Conservation (phyloP, 2,113 vertebrate genomes). For the Ictalurus furcatus region DNA sequence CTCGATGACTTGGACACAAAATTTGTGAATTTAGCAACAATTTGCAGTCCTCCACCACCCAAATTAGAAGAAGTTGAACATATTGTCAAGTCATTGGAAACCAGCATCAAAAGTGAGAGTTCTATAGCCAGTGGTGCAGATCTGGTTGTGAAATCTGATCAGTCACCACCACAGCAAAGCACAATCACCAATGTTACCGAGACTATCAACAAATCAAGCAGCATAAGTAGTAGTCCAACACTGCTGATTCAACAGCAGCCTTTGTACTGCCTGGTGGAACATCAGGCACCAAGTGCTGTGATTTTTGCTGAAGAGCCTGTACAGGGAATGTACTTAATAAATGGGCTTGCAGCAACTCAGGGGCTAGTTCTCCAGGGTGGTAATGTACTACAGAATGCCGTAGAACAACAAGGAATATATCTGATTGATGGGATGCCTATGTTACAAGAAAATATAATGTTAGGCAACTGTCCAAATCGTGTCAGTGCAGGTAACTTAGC, state of each 20-base stretch:
- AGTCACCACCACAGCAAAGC: constrained; percentile 34
- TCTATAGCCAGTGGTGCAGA: constrained; percentile 34
- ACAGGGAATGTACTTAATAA: constrained; percentile 59
- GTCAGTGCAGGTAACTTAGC: not conserved
- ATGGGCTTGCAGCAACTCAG: constrained; percentile 42
- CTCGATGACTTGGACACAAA: constrained; percentile 84
- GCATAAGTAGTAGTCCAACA: constrained; percentile 51
- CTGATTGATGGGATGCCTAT: constrained; percentile 33
- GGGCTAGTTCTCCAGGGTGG: constrained; percentile 47
- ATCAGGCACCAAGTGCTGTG: constrained; percentile 60
- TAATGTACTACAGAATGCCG: constrained; percentile 17
- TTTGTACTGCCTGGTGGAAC: constrained; percentile 66
- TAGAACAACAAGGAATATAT: constrained; percentile 52
- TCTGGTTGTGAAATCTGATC: constrained; percentile 48
- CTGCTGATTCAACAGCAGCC: constrained; percentile 66
- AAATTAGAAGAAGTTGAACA: constrained; percentile 41
- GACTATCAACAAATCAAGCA: constrained; percentile 16
- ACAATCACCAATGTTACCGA: constrained; percentile 25
- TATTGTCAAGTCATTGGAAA: constrained; percentile 46
- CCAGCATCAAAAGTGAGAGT: constrained; percentile 49
- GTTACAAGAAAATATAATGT: constrained; percentile 19
- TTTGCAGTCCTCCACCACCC: constrained; percentile 69
- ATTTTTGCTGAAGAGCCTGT: constrained; percentile 55
- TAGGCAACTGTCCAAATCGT: not conserved
- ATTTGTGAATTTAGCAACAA: constrained; percentile 85